Evolutionary conservation across 2,888 invertebrate genomes (phyloP), one percentile per base, ranked within the genome.

Genomic region (Philaethria dido): DNA sequence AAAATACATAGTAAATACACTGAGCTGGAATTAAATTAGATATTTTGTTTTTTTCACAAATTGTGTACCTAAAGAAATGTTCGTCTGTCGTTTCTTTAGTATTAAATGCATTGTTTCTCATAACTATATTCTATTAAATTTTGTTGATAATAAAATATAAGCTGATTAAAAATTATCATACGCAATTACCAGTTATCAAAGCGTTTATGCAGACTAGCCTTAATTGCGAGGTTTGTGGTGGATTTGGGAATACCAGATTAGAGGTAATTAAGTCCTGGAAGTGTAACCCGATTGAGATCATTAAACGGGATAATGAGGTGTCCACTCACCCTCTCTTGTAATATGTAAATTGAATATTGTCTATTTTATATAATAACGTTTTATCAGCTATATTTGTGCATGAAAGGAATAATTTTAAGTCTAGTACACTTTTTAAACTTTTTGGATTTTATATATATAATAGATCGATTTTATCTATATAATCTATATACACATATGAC

Each of bases 271-370:
- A 88, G 87, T 85, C 83, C 84, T 79, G 86, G 86, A 85, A 87
- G 84, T 86, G 86, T 85, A 84, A 78, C 83, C 83, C 82, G 84
- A 80, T 75, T 81, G 78, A 80, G 79, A 79, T 85, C 84, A 86
- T 89, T 89, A 89, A 86, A 86, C 84, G 87, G 89, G 88, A 87
- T 89, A 90, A 90, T 89, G 89, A 89, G 89, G 85, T 87, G 90
- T 85, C 89, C 89, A 89, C 85, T 86, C 89, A 84, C 85, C 78
- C 79, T 72, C 85, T 82, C 84, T 81, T 86, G 84, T 87, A 84
- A 85, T 88, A 90, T 89, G 88, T 85, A 89, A 89, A 90, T 89
- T 89, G 84, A 89, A 89, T 87, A 87, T 57, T 48, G 48, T 85
- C 83, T 83, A 82, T 82, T 85, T 76, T 74, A 77, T 76, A 77